These are phyloP conservation scores for Anthrax anthrax DNA, from an alignment of 2,888 invertebrate genomes.

Conservation along the genomic window DNA sequence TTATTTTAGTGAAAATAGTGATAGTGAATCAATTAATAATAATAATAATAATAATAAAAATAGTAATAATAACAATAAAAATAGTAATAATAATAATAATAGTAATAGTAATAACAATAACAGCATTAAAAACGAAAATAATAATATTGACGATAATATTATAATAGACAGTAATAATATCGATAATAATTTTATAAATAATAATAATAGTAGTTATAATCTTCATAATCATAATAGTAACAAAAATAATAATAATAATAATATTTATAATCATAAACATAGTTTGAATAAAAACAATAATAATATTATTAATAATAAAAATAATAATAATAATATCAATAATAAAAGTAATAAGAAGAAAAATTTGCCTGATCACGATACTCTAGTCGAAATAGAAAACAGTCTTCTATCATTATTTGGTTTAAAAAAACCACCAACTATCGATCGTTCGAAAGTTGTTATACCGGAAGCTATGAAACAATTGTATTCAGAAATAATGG, in stretches of 20 bases:
- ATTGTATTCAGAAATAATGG: slow-evolving; percentile 56
- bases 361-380: slow-evolving; percentile 28
- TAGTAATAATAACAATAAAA: too few relatives aligned
- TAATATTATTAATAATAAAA: slow-evolving; percentile 11
- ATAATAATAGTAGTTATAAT: slow-evolving; percentile 3
- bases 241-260: slow-evolving; percentile 4
- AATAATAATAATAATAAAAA: slow-evolving; percentile 3
- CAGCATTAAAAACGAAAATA: not conserved
- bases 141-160: slow-evolving; percentile 4
- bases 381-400: slow-evolving; percentile 36
- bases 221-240: not conserved
- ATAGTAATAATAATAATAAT: slow-evolving; percentile 16
- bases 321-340: slow-evolving; percentile 13
- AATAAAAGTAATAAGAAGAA: slow-evolving; percentile 11
- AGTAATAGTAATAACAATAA: slow-evolving; percentile 6
- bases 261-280: too few relatives aligned
- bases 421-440: slow-evolving; percentile 34
- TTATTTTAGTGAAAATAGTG: slow-evolving; percentile 4
- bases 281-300: too few relatives aligned
- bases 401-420: slow-evolving; percentile 33
- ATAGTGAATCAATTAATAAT: not conserved
- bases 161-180: slow-evolving; percentile 14
- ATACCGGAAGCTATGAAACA: slow-evolving; percentile 70
- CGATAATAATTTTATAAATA: slow-evolving; percentile 7
- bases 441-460: slow-evolving; percentile 34